A percentile compares a stretch with the other conserved stretches of the same genome.
Conservation (phyloP, 2,113 vertebrate genomes). For the Sardina pilchardus region DNA sequence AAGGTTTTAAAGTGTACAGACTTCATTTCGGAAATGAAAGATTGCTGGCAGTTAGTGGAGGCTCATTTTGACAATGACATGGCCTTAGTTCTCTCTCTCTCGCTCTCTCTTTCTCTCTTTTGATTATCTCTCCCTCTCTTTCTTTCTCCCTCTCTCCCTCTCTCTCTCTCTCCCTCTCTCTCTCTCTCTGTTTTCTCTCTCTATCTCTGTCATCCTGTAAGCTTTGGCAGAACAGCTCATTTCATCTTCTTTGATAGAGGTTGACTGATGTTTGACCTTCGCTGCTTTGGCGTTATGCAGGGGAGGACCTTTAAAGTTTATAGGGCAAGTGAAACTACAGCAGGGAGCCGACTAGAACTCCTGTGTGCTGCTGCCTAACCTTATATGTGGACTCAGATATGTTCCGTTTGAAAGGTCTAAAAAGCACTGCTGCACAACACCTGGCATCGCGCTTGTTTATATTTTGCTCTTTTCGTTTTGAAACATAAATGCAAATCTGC, state of each 20-base stretch:
- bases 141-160: conserved; percentile 11
- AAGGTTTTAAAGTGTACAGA: background rate
- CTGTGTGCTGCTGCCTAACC: background rate
- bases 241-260: conserved; percentile 17
- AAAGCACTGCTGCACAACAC: background rate
- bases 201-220: conserved; percentile 7
- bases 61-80: background rate
- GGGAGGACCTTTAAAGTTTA: conserved; percentile 20
- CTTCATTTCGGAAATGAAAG: background rate
- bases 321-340: background rate
- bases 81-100: background rate
- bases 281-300: conserved; percentile 19
- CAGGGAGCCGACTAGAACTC: background rate
- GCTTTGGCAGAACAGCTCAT: background rate
- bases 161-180: conserved; percentile 11
- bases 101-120: background rate
- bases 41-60: background rate
- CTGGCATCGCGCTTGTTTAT: background rate
- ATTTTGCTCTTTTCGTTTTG: background rate
- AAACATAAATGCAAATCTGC: background rate
- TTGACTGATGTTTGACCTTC: conserved; percentile 35
- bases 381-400: background rate
- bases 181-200: background rate
- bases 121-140: background rate
- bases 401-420: background rate